Evolutionary conservation across 1,140 invertebrate genomes (phyloP).

Genomic region (Dreissena polymorpha): DNA sequence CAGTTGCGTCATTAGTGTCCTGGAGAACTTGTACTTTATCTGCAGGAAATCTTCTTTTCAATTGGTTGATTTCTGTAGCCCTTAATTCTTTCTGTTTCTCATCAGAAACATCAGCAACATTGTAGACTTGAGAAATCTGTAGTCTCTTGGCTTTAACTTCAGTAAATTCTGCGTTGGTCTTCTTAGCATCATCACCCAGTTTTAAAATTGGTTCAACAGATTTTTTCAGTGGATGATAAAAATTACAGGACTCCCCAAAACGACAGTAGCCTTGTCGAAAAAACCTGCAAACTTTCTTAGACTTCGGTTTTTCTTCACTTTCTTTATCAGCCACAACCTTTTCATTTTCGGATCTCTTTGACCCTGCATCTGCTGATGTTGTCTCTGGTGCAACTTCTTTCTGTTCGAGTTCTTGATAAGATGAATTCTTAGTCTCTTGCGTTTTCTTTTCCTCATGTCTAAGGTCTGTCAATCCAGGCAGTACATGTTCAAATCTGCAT

Average conservation of each 20-base stretch:
- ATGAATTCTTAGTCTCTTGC: not conserved
- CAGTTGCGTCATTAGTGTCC: constrained; percentile 54
- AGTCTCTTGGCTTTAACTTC: constrained; percentile 17
- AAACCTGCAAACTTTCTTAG: constrained; percentile 54
- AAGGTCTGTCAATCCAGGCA: not conserved
- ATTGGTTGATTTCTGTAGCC: constrained; percentile 64
- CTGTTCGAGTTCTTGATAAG: too few species aligned
- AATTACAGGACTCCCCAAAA: constrained; percentile 63
- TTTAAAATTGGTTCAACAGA: too few species aligned
- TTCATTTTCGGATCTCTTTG: not conserved
- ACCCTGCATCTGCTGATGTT: not conserved
- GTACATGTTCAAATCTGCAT: constrained; percentile 59
- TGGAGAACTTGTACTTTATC: constrained; percentile 50
- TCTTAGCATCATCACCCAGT: not conserved
- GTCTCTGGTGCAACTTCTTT: too few species aligned
- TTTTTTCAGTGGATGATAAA: constrained; percentile 51
- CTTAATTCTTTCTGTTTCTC: constrained; percentile 60
- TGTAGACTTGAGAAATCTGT: constrained; percentile 34
- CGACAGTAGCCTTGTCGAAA: constrained; percentile 60
- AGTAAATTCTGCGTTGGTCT: not conserved
- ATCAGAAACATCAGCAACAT: constrained; percentile 15
- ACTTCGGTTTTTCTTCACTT: not conserved
- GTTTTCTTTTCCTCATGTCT: not conserved
- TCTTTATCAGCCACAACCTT: constrained; percentile 32
- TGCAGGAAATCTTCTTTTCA: constrained; percentile 66